phyloP scores from a whole-genome alignment of 2,113 vertebrate species.

The Triplophysa tibetana region DNA sequence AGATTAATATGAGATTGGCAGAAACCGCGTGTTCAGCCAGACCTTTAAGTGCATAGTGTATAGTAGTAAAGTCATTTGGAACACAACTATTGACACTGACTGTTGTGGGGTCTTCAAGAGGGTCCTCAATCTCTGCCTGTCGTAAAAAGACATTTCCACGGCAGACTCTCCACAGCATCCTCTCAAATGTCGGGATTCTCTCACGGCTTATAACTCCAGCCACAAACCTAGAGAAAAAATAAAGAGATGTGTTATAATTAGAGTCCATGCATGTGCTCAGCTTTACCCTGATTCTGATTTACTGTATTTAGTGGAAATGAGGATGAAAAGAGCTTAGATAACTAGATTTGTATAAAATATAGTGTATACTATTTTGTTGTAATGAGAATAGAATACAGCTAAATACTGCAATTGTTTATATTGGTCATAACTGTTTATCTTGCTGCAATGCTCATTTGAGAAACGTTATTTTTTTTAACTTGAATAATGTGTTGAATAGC shows the following conservation, averaged over 20 bases:
- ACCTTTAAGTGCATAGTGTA: too few relatives aligned
- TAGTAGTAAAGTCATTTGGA: too few relatives aligned
- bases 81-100: constrained; percentile 67
- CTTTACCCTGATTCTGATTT: neutral
- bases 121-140: constrained; percentile 95
- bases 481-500: too few relatives aligned
- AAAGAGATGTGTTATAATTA: neutral
- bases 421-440: too few relatives aligned
- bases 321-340: neutral
- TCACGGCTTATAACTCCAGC: constrained; percentile 96
- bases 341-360: too few relatives aligned
- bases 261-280: neutral
- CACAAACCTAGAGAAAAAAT: constrained; percentile 81
- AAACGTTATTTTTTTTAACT: too few relatives aligned
- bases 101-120: constrained; percentile 92
- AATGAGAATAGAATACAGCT: too few relatives aligned
- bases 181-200: constrained; percentile 93
- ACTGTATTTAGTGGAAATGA: neutral
- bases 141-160: constrained; percentile 96
- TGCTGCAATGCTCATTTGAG: too few relatives aligned
- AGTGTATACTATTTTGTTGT: too few relatives aligned
- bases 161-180: constrained; percentile 98
- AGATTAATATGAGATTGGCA: too few relatives aligned
- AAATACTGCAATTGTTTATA: too few relatives aligned
- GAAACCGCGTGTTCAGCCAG: too few relatives aligned